Conservation (phyloP, 92 coral and sea anemone genomes). For the Actinostola sp. region DNA sequence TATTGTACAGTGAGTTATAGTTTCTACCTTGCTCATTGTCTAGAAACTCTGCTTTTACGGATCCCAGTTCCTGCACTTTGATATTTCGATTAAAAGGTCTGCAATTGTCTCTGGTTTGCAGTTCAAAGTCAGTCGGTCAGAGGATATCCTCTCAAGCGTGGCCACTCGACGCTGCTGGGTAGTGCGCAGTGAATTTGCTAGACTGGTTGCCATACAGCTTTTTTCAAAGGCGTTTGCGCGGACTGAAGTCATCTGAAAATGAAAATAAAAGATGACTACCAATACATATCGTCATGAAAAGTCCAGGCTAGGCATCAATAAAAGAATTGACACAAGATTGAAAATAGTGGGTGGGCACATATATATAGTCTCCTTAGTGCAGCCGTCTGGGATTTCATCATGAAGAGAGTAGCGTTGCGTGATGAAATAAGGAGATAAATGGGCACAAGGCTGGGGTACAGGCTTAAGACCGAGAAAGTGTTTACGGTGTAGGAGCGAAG, state of each 20-base stretch:
- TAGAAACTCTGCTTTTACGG: slow-evolving; percentile 48
- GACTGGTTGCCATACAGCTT: slow-evolving; percentile 49
- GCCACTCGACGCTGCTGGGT: slow-evolving; percentile 50
- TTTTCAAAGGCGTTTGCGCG: slow-evolving; percentile 67
- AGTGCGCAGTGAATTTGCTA: slow-evolving; percentile 50
- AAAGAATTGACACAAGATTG: no score
- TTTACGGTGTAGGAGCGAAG: no score
- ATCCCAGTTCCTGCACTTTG: slow-evolving; percentile 58
- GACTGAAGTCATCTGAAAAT: slow-evolving; percentile 29
- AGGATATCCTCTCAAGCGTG: slow-evolving; percentile 54
- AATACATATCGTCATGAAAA: no score
- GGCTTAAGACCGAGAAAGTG: no score
- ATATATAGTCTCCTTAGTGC: no score
- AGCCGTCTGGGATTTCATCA: no score
- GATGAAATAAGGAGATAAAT: no score
- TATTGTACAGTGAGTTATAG: not conserved
- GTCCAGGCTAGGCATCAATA: no score
- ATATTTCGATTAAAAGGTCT: slow-evolving; percentile 46
- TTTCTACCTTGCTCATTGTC: slow-evolving; percentile 40
- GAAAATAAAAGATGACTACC: slow-evolving; percentile 10
- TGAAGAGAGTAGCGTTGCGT: no score
- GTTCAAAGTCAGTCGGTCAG: slow-evolving; percentile 48
- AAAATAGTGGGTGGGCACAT: no score
- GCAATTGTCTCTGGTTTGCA: slow-evolving; percentile 50
- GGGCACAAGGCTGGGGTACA: no score